Evolutionary conservation across 2,797 vertebrate genomes (phyloP), one percentile per base, ranked within the genome.

Genomic region (Hydrocynus forskahlii): DNA sequence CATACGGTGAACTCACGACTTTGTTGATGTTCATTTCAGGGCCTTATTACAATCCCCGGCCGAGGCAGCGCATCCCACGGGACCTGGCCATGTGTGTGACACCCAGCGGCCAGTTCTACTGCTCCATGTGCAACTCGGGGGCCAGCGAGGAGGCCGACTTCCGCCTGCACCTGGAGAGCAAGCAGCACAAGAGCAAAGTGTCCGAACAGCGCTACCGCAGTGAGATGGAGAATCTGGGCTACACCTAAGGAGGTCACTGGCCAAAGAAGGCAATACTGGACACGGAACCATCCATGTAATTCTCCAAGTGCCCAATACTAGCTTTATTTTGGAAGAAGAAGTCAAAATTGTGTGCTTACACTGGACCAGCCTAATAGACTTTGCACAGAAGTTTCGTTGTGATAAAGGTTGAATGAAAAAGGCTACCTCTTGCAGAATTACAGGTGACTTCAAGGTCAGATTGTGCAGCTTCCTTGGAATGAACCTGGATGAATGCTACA

Each of bases 31-130:
- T n/a, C 4, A 19, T 74, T 64, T 12, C 89, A 99, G 98, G 97
- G 81, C 97, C 98, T 5, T 99, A 99, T 89, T 99, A 96, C 92
- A 97, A 96, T 89, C 97, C 97, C 0, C 95, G 97, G 23, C 97
- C 97, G 0, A 95, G 97, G 75, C 97, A 98, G 91, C 94, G 97
- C 74, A 99, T 99, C 86, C 97, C 98, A 3, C 95, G 97, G 0
- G 98, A 99, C 87, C 92, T 99, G 79, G 97, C 98, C 81, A 99
- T 99, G 98, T 99, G 98, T 0, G 97, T 99, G 84, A 99, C 98
- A 4, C 97, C 98, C 84, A 99, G 98, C 0, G 98, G 98, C 64
- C 97, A 98, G 93, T 99, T 97, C 92, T 99, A 99, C 92, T 99
- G 98, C 91, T 99, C 97, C 81, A 98, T 99, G 97, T 99, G 98